Evolutionary conservation across 2,797 vertebrate species (phyloP), one percentile per base, ranked within the genome.

Genomic region (Etheostoma nigrum): DNA sequence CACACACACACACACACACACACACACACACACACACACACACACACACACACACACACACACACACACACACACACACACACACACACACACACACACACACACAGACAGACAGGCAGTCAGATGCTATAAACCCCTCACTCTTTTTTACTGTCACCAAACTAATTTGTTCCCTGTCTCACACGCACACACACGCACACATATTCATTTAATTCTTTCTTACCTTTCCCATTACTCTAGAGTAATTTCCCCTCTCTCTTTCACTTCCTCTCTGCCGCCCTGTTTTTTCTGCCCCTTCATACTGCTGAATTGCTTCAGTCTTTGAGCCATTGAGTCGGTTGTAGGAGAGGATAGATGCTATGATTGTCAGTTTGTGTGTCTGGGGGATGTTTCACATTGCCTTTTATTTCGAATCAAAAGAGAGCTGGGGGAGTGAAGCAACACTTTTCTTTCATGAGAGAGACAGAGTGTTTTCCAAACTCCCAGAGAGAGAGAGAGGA

Each of bases 331-430:
- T 68, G 69, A 84, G 67, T 67, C n/a, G 58, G 70, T 58, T 77
- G 64, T 66, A 21, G 58, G 8, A 64, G 74, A 78, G 68, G 67
- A 63, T 61, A 65, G 65, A 86, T 54, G 30, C 68, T 65, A 1
- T 74, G 76, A 75, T 79, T 82, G 73, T 81, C 67, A 57, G 74
- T 47, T 19, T 36, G 79, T 44, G 55, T 57, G 55, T 81, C 81
- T 42, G 57, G 88, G 79, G 83, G 67, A 81, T 88, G 69, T 86
- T 85, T 88, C 67, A 71, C 66, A 44, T 86, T 73, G 60, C 72
- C 70, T 91, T 91, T 92, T 86, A 90, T 90, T 92, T 69, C n/a
- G 2, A 65, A 82, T 88, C 83, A 89, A 88, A 91, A 76, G 77
- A 59, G 66, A 78, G 71, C 79, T 53, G 61, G 27, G 66, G 81